phyloP scores from a whole-genome alignment of 1,140 invertebrate genomes.

The Scaptomyza graminum region DNA sequence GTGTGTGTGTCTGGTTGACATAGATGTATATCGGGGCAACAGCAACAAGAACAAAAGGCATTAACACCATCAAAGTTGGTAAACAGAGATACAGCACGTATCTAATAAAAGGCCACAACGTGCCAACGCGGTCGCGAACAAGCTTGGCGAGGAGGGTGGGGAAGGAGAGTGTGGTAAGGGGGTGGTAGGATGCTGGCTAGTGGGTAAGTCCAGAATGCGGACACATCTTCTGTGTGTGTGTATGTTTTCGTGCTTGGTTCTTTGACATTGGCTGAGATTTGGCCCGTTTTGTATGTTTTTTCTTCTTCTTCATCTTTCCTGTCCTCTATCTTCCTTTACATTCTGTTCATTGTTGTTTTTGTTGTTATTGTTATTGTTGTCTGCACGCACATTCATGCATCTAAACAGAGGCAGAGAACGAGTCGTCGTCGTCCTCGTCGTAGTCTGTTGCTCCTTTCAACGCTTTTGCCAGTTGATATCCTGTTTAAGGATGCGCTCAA shows the following conservation, averaged over 20 bases:
- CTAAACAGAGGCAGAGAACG: neutral
- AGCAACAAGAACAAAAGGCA: conserved; percentile 66
- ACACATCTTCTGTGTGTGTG: conserved; percentile 20
- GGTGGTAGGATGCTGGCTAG: neutral
- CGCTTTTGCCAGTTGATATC: conserved; percentile 81
- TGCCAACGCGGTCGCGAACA: conserved; percentile 58
- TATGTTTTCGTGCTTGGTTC: conserved; percentile 25
- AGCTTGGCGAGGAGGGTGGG: neutral
- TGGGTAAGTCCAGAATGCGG: conserved; percentile 24
- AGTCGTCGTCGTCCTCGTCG: neutral
- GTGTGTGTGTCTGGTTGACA: conserved; percentile 32
- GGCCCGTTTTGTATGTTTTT: conserved; percentile 4
- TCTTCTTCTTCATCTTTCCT: neutral
- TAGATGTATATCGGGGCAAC: conserved; percentile 60
- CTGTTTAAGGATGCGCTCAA: conserved; percentile 82
- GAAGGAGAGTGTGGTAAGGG: neutral
- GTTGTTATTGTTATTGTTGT: conserved; percentile 3
- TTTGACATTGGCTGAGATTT: conserved; percentile 70
- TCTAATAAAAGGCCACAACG: conserved; percentile 82
- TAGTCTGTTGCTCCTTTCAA: conserved; percentile 61
- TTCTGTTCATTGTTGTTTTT: neutral
- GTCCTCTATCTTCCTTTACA: neutral
- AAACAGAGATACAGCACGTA: conserved; percentile 82
- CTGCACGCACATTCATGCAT: conserved; percentile 28
- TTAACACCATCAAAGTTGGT: conserved; percentile 81